Evolutionary conservation across 1,140 invertebrate genomes (phyloP).

Genomic region (Solen grandis): DNA sequence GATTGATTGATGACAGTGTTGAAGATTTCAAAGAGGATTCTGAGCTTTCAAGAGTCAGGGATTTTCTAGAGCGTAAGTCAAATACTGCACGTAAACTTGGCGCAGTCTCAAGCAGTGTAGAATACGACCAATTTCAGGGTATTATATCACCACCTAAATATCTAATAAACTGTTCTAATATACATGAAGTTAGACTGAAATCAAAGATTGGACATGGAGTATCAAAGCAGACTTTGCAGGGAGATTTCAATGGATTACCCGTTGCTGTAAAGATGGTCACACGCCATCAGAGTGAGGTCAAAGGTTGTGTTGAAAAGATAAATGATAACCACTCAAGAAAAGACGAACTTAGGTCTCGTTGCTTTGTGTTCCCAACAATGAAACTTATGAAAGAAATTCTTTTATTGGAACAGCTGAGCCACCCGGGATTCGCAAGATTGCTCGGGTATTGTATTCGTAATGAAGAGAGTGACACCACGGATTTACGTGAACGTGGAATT

Average conservation of each 20-base stretch:
- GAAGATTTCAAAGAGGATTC: background rate
- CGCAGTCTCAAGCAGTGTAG: background rate
- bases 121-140: background rate
- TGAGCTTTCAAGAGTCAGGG: background rate
- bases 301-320: constrained; percentile 70
- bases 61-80: background rate
- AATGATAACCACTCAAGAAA: constrained; percentile 27
- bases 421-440: constrained; percentile 71
- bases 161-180: constrained; percentile 72
- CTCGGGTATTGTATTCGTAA: constrained; percentile 78
- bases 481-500: constrained; percentile 75
- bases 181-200: constrained; percentile 70
- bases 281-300: constrained; percentile 74
- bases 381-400: constrained; percentile 80
- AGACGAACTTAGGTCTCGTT: constrained; percentile 51
- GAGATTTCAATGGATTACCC: constrained; percentile 60
- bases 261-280: constrained; percentile 79
- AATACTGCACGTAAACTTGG: background rate
- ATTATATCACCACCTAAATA: constrained; percentile 39
- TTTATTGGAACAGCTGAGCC: constrained; percentile 74
- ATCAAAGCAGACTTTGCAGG: constrained; percentile 76
- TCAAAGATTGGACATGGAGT: constrained; percentile 77
- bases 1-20: background rate
- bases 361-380: constrained; percentile 75
- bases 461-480: constrained; percentile 76